Conservation (phyloP, 2,888 invertebrate genomes). For the Lycocerus yunnanus region DNA sequence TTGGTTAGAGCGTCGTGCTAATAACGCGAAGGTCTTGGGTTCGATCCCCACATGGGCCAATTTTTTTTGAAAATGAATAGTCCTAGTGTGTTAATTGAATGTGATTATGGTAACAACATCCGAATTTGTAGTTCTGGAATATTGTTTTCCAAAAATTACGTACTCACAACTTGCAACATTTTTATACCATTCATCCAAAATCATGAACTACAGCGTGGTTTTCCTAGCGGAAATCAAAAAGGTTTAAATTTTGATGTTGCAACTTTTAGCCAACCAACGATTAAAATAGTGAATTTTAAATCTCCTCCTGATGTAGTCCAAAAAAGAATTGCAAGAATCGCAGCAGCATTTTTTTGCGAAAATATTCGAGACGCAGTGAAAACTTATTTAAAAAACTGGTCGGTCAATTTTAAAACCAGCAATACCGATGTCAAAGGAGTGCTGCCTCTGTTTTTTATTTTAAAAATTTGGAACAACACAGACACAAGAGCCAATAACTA, state of each 20-base stretch:
- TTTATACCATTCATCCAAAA: conserved; percentile 14
- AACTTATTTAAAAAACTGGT: conserved; percentile 21
- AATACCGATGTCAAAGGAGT: not conserved
- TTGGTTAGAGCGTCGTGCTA: conserved; percentile 79
- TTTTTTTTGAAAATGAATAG: conserved; percentile 29
- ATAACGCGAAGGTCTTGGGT: conserved; percentile 78
- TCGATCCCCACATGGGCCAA: conserved; percentile 75
- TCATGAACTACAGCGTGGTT: not conserved
- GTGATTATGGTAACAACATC: not conserved
- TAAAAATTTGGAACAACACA: not conserved
- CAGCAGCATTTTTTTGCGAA: conserved; percentile 12
- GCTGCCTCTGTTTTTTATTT: conserved; percentile 23
- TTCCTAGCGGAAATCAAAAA: not conserved
- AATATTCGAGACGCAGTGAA: conserved; percentile 13
- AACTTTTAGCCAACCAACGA: not conserved
- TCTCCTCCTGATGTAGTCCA: not conserved
- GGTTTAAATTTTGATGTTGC: conserved; percentile 7
- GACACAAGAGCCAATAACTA: not conserved
- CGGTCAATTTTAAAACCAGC: conserved; percentile 9
- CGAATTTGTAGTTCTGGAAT: conserved; percentile 17
- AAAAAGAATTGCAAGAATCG: not conserved
- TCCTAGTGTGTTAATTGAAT: not conserved
- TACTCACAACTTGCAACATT: conserved; percentile 11
- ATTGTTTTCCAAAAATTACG: conserved; percentile 10
- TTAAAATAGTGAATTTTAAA: conserved; percentile 2